These are phyloP conservation scores for Opisthocomus hoazin DNA, from an alignment of 2,113 vertebrate genomes.

Conservation along the genomic window DNA sequence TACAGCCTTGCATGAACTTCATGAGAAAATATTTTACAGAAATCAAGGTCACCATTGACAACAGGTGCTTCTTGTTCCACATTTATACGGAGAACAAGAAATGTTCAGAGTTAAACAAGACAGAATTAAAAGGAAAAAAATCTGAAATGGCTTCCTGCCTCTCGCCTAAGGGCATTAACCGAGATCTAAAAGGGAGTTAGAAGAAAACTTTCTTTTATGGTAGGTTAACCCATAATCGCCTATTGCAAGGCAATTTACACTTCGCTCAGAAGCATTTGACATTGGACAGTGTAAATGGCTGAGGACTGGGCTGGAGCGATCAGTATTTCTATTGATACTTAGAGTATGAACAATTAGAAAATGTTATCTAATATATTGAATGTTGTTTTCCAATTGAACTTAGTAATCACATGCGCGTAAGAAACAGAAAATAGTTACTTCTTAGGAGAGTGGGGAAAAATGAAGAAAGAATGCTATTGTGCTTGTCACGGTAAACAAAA, in stretches of 20 bases:
- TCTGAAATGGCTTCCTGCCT: neutral
- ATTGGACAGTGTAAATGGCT: neutral
- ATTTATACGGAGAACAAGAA: neutral
- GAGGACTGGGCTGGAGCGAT: neutral
- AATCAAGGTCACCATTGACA: neutral
- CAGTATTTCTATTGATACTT: neutral
- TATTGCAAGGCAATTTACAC: neutral
- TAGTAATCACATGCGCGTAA: neutral
- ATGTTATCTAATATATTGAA: neutral
- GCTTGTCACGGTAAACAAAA: neutral
- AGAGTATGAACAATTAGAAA: neutral
- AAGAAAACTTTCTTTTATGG: neutral
- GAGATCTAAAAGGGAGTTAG: neutral
- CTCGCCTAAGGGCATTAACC: neutral
- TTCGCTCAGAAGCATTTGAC: neutral
- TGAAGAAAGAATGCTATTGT: neutral
- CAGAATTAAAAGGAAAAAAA: neutral
- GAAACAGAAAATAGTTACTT: neutral
- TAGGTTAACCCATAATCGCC: neutral
- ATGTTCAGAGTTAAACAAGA: neutral
- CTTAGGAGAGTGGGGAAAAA: neutral
- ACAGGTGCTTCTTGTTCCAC: neutral
- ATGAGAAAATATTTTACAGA: neutral
- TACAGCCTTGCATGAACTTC: neutral
- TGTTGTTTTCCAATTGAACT: neutral